Evolutionary conservation across 2,113 vertebrate species (phyloP).

Genomic region (Cyanoliseus patagonus): DNA sequence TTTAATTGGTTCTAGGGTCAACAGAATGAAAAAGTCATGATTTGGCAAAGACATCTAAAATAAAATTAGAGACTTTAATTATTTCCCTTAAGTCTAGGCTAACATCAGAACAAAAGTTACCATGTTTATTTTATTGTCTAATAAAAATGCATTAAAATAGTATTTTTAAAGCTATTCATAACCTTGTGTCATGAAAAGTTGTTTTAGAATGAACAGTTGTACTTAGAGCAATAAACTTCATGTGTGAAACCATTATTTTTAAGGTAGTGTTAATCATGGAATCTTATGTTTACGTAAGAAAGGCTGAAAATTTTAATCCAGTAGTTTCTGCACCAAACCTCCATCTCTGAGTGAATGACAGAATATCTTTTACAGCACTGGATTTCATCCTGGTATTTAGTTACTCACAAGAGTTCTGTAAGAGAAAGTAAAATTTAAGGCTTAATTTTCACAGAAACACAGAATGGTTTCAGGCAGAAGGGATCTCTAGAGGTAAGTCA

Average conservation of each 20-base stretch:
- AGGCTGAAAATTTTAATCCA: neutral
- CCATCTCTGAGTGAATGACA: neutral
- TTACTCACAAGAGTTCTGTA: neutral
- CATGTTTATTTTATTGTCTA: neutral
- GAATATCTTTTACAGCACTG: neutral
- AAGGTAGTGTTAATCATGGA: neutral
- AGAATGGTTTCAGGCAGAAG: neutral
- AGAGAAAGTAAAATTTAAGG: neutral
- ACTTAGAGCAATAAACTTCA: neutral
- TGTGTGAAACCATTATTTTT: neutral
- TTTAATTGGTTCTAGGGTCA: neutral
- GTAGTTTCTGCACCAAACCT: neutral
- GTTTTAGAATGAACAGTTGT: neutral
- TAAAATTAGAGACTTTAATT: neutral
- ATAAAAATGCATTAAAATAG: neutral
- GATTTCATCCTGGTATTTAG: neutral
- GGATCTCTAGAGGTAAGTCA: neutral
- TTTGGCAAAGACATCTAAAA: neutral
- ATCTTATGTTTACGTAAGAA: neutral
- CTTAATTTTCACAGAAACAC: neutral
- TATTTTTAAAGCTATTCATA: neutral
- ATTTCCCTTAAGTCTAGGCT: neutral
- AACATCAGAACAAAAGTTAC: neutral
- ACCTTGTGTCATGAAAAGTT: neutral
- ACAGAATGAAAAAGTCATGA: neutral